Conservation (phyloP, 2,113 vertebrate species). For the Hipposideros armiger region DNA sequence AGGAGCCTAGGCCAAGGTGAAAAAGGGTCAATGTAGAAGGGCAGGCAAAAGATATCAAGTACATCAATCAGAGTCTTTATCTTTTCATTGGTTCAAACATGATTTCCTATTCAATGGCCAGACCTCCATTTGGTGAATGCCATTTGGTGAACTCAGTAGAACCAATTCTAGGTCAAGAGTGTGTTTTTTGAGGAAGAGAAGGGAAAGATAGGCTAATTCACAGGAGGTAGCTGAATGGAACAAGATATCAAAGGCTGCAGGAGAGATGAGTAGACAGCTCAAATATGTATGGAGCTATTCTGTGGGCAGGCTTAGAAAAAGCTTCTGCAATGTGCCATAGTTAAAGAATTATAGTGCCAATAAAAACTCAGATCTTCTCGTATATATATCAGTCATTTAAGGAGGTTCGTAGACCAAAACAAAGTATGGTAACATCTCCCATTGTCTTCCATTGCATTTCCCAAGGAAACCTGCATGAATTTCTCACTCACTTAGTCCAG, state of each 20-base stretch:
- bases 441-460: not conserved
- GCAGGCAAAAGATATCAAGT: not conserved
- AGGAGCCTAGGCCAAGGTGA: not conserved
- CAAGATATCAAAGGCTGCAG: not conserved
- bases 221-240: not conserved
- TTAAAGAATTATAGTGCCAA: not conserved
- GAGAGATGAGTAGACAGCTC: not conserved
- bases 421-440: not conserved
- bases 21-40: not conserved
- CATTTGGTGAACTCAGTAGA: not conserved
- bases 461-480: slow-evolving; percentile 2
- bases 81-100: not conserved
- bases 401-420: not conserved
- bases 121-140: not conserved
- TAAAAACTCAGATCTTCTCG: slow-evolving; percentile 41
- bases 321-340: not conserved
- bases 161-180: not conserved
- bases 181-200: not conserved
- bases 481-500: not conserved
- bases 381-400: not conserved
- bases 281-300: not conserved
- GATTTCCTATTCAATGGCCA: not conserved
- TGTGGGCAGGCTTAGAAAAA: not conserved
- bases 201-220: not conserved
- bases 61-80: not conserved